Evolutionary conservation across 2,888 invertebrate species (phyloP), one percentile per base, ranked within the genome.

Genomic region (Scrobipalpa costella): DNA sequence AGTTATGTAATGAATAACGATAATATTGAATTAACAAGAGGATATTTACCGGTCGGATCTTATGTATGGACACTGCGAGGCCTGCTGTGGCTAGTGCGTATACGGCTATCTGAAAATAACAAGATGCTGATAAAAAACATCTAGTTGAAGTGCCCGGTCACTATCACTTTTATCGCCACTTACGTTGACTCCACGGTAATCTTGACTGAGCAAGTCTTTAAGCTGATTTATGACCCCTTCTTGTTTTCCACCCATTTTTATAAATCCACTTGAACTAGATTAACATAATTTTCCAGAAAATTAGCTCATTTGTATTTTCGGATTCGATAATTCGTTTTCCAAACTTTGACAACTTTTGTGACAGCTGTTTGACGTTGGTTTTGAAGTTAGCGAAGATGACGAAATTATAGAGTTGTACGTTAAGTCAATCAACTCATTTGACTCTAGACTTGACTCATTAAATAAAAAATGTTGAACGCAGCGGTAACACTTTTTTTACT

Each of bases 1-100:
- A 76, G 80, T 89, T 88, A 88, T 88, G 83, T 89, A 88, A 89
- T 83, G 64, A 67, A 59, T 63, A 62, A 11, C 70, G 67, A 57
- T 64, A 75, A 67, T 70, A 71, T 58, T 67, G 68, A 71, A 62
- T 64, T 63, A 66, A 61, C 61, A 62, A 61, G 49, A 64, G 61
- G 50, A 65, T 74, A 90, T 86, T 83, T 88, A 94, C 94, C 76
- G 94, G 94, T 75, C 93, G 91, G 67, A 93, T 92, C 83, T 88
- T 93, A 74, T 93, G 90, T 71, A 93, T 82, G 15, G 94, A 93
- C 68, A 90, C 75, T 58, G 92, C 86, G 63, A 94, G 79, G 13
- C 93, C 92, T 62, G 92, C 84, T 62, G 93, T 88, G 36, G 93
- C 93, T 62, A 94, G 78, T 63, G 93, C 92, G 75, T 94, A 94